A percentile compares a stretch with the other conserved stretches of the same genome.
These are phyloP conservation scores for Drosophila putrida DNA, from an alignment of 2,888 invertebrate genomes.

Conservation along the genomic window DNA sequence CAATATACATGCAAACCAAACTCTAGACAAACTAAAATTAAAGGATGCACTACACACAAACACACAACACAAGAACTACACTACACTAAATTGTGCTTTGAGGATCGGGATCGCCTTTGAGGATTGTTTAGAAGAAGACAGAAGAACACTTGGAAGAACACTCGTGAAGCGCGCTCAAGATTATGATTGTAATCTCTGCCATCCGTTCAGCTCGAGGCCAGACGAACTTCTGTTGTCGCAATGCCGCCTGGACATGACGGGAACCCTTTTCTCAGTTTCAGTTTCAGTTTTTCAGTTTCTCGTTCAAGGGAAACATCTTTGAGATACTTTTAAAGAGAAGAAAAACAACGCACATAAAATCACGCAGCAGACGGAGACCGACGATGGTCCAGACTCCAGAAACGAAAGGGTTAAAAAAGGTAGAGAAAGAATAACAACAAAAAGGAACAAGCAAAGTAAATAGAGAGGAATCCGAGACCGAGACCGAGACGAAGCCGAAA, in stretches of 20 bases:
- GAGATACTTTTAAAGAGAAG: conserved; percentile 55
- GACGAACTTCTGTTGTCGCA: conserved; percentile 84
- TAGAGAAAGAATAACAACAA: conserved; percentile 15
- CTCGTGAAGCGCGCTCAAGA: conserved; percentile 48
- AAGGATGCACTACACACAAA: conserved; percentile 29
- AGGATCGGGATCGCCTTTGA: background rate
- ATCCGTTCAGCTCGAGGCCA: conserved; percentile 85
- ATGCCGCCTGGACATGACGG: conserved; percentile 67
- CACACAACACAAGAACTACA: conserved; percentile 27
- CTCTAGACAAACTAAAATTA: conserved; percentile 15
- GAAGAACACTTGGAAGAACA: conserved; percentile 28
- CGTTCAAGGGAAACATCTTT: conserved; percentile 68
- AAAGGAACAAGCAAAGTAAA: conserved; percentile 13
- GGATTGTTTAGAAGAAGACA: conserved; percentile 28
- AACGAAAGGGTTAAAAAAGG: conserved; percentile 67
- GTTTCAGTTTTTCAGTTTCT: conserved; percentile 55
- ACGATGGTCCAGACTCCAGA: conserved; percentile 12
- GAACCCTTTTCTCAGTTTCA: too few relatives aligned
- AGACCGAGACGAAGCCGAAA: conserved; percentile 7
- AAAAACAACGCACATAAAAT: conserved; percentile 60
- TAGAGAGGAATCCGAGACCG: conserved; percentile 13
- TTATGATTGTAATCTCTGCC: conserved; percentile 62
- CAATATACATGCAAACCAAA: conserved; percentile 67
- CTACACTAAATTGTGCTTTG: conserved; percentile 23
- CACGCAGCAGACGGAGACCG: conserved; percentile 60